Evolutionary conservation across 2,888 invertebrate genomes (phyloP), one percentile per base, ranked within the genome.

Genomic region (Trachelus tabidus): DNA sequence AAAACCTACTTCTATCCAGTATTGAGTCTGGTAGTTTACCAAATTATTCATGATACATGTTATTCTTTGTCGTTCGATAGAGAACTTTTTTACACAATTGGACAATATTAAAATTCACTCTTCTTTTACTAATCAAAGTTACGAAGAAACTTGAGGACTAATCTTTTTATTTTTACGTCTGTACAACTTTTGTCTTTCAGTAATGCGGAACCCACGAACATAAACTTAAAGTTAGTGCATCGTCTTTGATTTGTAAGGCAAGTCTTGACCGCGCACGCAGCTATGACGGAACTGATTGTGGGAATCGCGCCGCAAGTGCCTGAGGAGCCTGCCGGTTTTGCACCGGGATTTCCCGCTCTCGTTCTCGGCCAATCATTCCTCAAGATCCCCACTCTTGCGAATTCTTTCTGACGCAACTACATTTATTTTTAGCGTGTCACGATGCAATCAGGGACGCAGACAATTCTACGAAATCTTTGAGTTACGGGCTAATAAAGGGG

Each of bases 261-360:
- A 56, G 9, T 23, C 23, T 15, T 2, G 23, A 56, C 0, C 15
- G 56, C 56, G 56, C 9, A 6, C 56, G 23, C 9, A 56, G 56
- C 56, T 15, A 9, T 23, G 56, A 56, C 23, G 23, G 56, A 9
- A 56, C 23, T 56, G 56, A 56, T 56, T 56, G 56, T 23, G 56
- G 2, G 23, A 56, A 56, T 23, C 56, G 56, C 23, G 56, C 9
- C 23, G 6, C 2, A 56, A 56, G 23, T 56, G 56, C 9, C 23
- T 2, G 23, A 56, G 23, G 9, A 81, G 77, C 56, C 81, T 83
- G 85, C 84, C 83, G 83, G 82, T 86, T 86, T 86, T 9, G 23
- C 83, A 84, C 82, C 85, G 89, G 89, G 87, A 88, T 89, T 89
- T 89, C 89, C 89, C 89, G 88, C 89, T 86, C 81, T 83, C 77